Evolutionary conservation across 2,797 vertebrate species (phyloP), one percentile per base, ranked within the genome.

Genomic region (Hoplostethus atlanticus): DNA sequence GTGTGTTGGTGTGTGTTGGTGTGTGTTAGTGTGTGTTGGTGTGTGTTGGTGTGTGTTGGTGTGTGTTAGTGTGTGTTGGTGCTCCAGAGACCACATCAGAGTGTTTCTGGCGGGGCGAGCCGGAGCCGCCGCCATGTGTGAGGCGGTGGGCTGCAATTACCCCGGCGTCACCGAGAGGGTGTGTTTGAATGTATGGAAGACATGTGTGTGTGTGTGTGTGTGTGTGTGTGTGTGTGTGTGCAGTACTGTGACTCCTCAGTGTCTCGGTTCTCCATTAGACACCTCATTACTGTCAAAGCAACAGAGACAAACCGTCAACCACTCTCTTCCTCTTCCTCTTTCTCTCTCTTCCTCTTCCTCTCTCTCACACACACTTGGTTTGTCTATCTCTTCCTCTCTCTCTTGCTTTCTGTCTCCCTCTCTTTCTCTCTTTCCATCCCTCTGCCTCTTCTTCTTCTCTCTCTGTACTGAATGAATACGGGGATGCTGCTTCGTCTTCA

Each of bases 71-170:
- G 21, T 21, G 21, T 21, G 21, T 21, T 21, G 21, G 21, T 21
- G 81, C 87, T 80, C 61, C 68, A 48, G 70, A 10, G 31, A 90
- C 90, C 90, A 90, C 90, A 91, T 91, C 83, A 90, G 79, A 21
- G 21, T 21, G 21, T 21, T 21, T 21, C 21, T 21, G 21, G 6
- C 16, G 68, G 68, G 48, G 44, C 15, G 44, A 12, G 44, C 48
- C 9, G 16, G 80, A 87, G 75, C 73, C 34, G 46, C 57, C 6
- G 16, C 86, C 87, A 81, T 87, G 88, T 86, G 85, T 87, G 87
- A 85, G 72, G 64, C 52, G 83, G 80, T 84, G 84, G 87, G 77
- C 77, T 76, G 85, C 84, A 86, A 87, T 89, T 87, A 76, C 59
- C 57, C 42, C 52, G 85, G 89, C 87, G 85, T 87, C 87, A 68